These are phyloP conservation scores for Paralichthys olivaceus DNA, from an alignment of 2,113 vertebrate genomes.

Conservation along the genomic window DNA sequence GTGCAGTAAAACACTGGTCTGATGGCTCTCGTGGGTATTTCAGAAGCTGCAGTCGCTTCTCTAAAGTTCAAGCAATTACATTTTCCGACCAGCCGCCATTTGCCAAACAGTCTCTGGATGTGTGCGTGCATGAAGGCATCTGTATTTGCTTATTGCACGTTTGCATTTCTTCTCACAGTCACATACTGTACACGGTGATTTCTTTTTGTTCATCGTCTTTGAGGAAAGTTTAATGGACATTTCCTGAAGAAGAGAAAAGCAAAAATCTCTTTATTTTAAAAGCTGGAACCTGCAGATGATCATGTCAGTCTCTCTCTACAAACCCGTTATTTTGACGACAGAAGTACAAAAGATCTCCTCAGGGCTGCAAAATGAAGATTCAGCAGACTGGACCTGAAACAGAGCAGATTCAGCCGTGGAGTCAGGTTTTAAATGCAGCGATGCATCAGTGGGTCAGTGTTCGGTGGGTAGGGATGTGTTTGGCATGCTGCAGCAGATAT, in stretches of 20 bases:
- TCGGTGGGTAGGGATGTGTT: too few species aligned
- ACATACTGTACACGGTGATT: neutral
- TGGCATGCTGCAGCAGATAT: constrained; percentile 50
- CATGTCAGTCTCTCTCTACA: too few species aligned
- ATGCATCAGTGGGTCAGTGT: constrained; percentile 39
- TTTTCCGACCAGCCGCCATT: constrained; percentile 71
- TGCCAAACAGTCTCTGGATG: constrained; percentile 57
- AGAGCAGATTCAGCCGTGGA: neutral
- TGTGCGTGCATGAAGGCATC: constrained; percentile 33
- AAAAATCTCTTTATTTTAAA: too few species aligned
- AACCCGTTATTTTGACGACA: too few species aligned
- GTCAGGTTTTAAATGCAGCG: constrained; percentile 29
- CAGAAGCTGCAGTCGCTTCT: constrained; percentile 70
- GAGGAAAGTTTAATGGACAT: too few species aligned
- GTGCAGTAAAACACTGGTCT: constrained; percentile 64
- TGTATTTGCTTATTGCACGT: constrained; percentile 49
- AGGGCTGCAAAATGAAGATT: neutral
- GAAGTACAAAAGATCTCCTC: neutral
- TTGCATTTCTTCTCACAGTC: constrained; percentile 7
- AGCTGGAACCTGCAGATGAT: too few species aligned
- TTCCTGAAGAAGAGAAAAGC: too few species aligned
- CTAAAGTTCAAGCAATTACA: constrained; percentile 80
- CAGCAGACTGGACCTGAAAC: neutral
- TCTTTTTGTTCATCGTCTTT: too few species aligned
- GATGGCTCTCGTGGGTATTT: constrained; percentile 73